Evolutionary conservation across 2,113 vertebrate species (phyloP).

Genomic region (Nerophis ophidion): DNA sequence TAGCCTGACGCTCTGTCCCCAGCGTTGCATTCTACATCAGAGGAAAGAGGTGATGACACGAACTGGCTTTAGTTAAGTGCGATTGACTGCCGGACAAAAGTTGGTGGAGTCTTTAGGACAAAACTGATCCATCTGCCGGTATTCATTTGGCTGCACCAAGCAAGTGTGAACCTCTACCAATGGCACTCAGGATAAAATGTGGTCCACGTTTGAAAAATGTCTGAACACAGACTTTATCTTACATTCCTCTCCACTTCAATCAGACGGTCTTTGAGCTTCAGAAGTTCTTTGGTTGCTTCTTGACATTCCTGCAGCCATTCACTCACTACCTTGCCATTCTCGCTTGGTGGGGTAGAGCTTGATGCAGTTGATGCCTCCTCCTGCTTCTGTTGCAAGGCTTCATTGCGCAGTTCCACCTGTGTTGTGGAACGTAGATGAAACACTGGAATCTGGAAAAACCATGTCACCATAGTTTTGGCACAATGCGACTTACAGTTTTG

Average conservation of each 20-base stretch:
- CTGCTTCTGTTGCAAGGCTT: conserved; percentile 90
- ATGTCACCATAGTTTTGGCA: neutral
- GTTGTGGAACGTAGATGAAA: neutral
- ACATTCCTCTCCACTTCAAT: conserved; percentile 85
- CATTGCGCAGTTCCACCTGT: conserved; percentile 93
- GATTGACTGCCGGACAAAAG: neutral
- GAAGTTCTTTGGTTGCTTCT: conserved; percentile 87
- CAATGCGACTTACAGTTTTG: conserved; percentile 78
- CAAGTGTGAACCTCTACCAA: no score
- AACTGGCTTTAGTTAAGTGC: neutral
- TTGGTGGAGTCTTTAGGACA: no score
- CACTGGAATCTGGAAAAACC: neutral
- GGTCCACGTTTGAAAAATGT: neutral
- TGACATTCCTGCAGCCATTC: conserved; percentile 92
- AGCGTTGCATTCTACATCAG: conserved; percentile 90
- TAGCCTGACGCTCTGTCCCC: conserved; percentile 91
- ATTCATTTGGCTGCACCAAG: no score
- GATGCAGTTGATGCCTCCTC: conserved; percentile 74
- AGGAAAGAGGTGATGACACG: neutral
- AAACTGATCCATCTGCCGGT: no score
- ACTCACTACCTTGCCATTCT: conserved; percentile 71
- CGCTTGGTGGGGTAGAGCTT: conserved; percentile 68
- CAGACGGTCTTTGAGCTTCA: conserved; percentile 91
- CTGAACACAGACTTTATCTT: neutral
- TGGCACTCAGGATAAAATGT: no score